Evolutionary conservation across 2,888 invertebrate species (phyloP).

Genomic region (Chrysomela aeneicollis): DNA sequence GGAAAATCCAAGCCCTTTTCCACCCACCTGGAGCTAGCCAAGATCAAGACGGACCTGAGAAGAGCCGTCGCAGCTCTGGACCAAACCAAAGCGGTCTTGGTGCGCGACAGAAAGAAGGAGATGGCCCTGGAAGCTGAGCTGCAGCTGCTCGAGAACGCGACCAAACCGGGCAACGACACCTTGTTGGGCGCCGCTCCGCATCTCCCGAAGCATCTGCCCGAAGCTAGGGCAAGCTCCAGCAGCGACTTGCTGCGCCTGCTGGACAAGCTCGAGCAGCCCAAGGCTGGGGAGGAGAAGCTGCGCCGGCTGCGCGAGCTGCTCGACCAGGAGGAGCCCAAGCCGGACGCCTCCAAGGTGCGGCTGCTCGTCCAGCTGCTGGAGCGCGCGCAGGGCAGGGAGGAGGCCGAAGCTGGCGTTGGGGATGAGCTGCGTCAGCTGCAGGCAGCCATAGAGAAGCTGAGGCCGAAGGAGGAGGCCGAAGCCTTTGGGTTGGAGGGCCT

Average conservation of each 20-base stretch:
- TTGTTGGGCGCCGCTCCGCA: slow-evolving; percentile 21
- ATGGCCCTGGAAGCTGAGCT: slow-evolving; percentile 43
- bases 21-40: slow-evolving; percentile 38
- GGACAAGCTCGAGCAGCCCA: slow-evolving; percentile 1
- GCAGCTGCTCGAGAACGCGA: slow-evolving; percentile 25
- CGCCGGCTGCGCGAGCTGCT: background rate
- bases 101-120: slow-evolving; percentile 41
- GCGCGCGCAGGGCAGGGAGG: slow-evolving; percentile 29
- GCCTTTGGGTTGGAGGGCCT: background rate
- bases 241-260: background rate
- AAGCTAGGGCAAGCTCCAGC: background rate
- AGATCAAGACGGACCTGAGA: slow-evolving; percentile 41
- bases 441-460: slow-evolving; percentile 49
- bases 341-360: background rate
- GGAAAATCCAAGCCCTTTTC: background rate
- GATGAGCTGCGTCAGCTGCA: slow-evolving; percentile 49
- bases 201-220: slow-evolving; percentile 23
- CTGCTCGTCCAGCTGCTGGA: slow-evolving; percentile 6
- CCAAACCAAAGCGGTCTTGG: slow-evolving; percentile 39
- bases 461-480: slow-evolving; percentile 41
- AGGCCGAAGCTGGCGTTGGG: slow-evolving; percentile 42
- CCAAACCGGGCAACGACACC: slow-evolving; percentile 6
- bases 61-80: slow-evolving; percentile 40
- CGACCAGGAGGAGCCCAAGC: too few species aligned
- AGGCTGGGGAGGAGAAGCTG: background rate